Evolutionary conservation across 2,113 vertebrate species (phyloP).

Genomic region (Struthidea cinerea): DNA sequence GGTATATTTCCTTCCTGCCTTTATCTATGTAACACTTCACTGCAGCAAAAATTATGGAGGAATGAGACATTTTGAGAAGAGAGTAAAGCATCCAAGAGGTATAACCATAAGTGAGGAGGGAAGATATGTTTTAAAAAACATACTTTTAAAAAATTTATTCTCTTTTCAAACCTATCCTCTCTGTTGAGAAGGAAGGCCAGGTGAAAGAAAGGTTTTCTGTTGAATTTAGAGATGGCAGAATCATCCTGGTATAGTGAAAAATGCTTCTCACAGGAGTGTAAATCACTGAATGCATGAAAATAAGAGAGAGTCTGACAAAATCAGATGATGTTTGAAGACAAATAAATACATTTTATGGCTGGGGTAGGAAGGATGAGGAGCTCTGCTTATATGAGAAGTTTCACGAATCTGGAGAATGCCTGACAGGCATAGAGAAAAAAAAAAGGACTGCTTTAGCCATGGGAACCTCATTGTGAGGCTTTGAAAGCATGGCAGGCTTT

Average conservation of each 20-base stretch:
- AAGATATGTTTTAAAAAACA: not conserved
- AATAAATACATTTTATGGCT: not conserved
- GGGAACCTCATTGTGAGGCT: not conserved
- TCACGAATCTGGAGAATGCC: not conserved
- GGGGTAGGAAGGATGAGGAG: not conserved
- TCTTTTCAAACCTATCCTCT: not conserved
- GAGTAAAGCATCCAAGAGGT: not conserved
- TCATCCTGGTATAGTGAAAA: not conserved
- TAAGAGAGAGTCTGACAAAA: not conserved
- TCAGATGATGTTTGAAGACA: not conserved
- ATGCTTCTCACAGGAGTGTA: not conserved
- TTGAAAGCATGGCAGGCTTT: not conserved
- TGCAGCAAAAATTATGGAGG: not conserved
- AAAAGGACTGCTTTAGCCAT: not conserved
- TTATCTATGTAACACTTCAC: constrained; percentile 16
- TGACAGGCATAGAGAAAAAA: not conserved
- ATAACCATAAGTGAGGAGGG: not conserved
- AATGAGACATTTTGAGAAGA: not conserved
- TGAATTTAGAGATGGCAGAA: not conserved
- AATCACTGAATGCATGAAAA: not conserved
- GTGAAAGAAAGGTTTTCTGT: not conserved
- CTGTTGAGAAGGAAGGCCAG: not conserved
- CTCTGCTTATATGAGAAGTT: not conserved
- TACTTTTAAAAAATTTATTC: not conserved
- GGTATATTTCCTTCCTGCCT: constrained; percentile 19